Evolutionary conservation across 1,140 invertebrate genomes (phyloP).

Genomic region (Pseudobourletiella spinata): DNA sequence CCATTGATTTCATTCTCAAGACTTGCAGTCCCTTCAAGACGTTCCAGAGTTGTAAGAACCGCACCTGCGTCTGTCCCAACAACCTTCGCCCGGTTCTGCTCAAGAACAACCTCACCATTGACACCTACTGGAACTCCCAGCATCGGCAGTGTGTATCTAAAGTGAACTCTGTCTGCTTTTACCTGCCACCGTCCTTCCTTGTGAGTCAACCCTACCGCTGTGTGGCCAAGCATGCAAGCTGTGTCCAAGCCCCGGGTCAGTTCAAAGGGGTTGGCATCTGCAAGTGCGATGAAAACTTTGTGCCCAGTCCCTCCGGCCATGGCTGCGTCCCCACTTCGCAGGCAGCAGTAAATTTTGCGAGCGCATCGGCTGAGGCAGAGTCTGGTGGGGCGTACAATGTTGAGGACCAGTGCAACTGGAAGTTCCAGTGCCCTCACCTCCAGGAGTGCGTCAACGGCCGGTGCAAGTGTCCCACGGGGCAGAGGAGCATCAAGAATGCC

Average conservation of each 20-base stretch:
- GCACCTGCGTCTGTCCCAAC: neutral
- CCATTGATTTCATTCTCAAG: neutral
- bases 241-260: neutral
- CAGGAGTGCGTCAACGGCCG: neutral
- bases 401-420: neutral
- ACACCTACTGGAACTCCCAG: neutral
- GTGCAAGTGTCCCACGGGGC: neutral
- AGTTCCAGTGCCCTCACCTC: neutral
- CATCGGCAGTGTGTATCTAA: neutral
- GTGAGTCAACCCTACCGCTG: constrained; percentile 1
- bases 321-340: neutral
- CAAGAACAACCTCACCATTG: neutral
- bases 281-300: neutral
- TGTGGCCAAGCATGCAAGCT: neutral
- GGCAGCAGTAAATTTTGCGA: neutral
- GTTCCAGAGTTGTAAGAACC: neutral
- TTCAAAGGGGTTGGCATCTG: neutral
- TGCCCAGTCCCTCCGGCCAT: neutral
- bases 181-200: neutral
- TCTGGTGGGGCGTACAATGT: neutral
- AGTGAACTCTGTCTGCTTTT: neutral
- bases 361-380: neutral
- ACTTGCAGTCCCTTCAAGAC: neutral
- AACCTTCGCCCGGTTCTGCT: neutral
- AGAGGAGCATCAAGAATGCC: neutral